These are phyloP conservation scores for Halocynthia aurantium DNA, from an alignment of 23 tunicate species.

Conservation along the genomic window DNA sequence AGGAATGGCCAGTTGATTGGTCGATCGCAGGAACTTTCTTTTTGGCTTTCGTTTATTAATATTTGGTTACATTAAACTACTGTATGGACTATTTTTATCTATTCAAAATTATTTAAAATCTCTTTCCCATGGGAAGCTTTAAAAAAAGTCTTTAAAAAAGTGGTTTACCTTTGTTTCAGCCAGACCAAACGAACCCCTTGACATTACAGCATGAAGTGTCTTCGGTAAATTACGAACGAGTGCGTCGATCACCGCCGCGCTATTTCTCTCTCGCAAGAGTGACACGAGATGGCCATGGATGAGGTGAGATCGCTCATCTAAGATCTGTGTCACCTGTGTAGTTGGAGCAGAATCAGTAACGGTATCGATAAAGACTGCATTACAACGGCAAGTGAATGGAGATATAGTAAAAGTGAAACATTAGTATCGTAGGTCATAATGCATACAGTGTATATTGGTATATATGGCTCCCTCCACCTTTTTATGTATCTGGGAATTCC, in stretches of 20 bases:
- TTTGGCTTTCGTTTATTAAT: too few relatives aligned
- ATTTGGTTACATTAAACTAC: too few relatives aligned
- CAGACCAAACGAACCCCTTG: conserved; percentile 42
- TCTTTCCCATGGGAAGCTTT: not conserved
- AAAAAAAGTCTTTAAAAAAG: not conserved
- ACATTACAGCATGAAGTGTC: conserved; percentile 53
- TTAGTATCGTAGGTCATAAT: too few relatives aligned
- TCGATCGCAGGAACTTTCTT: too few relatives aligned
- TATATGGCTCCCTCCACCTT: too few relatives aligned
- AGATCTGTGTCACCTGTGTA: conserved; percentile 56
- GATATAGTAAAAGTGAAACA: too few relatives aligned
- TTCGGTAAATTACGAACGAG: conserved; percentile 37
- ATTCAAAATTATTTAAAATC: too few relatives aligned
- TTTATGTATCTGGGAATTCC: too few relatives aligned
- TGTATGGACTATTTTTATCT: too few relatives aligned
- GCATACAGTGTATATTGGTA: too few relatives aligned
- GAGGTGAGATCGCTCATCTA: conserved; percentile 47
- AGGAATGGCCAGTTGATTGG: too few relatives aligned
- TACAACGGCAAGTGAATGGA: not conserved
- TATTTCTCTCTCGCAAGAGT: conserved; percentile 41
- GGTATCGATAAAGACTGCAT: too few relatives aligned
- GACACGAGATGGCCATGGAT: conserved; percentile 44
- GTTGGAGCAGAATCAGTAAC: not conserved
- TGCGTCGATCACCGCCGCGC: conserved; percentile 59
- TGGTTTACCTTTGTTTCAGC: conserved; percentile 49